phyloP scores from a whole-genome alignment of 2,888 invertebrate genomes.

The Blomia tropicalis region DNA sequence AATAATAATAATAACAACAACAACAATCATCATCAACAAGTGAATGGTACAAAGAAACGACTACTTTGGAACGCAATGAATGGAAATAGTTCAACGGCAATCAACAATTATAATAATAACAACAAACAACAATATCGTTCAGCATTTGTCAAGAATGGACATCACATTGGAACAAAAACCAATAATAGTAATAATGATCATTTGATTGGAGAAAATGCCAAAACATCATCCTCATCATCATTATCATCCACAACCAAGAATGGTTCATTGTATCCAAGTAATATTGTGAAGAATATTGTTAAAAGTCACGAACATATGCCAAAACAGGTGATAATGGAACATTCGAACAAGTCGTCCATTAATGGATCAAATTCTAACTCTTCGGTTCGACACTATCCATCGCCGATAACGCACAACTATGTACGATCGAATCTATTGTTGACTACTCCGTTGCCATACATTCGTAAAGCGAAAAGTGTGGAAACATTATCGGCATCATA shows the following conservation, averaged over 20 bases:
- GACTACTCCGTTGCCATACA: conserved; percentile 13
- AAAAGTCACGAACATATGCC: background rate
- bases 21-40: conserved; percentile 12
- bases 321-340: background rate
- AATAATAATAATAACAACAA: background rate
- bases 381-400: background rate
- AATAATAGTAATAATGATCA: background rate
- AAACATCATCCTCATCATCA: background rate
- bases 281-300: background rate
- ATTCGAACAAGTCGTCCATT: background rate
- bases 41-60: conserved; percentile 10
- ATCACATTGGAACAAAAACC: too few species aligned
- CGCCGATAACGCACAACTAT: conserved; percentile 5
- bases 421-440: conserved; percentile 2
- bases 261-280: background rate
- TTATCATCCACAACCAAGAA: background rate
- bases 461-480: conserved; percentile 19
- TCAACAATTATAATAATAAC: too few species aligned
- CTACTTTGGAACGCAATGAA: background rate
- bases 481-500: conserved; percentile 15
- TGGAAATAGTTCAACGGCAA: background rate
- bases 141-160: background rate
- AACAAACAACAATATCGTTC: background rate
- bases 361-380: background rate
- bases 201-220: background rate